Base-by-base conservation (phyloP, 2,888 invertebrate genomes). In the Nowickia ferox region DNA sequence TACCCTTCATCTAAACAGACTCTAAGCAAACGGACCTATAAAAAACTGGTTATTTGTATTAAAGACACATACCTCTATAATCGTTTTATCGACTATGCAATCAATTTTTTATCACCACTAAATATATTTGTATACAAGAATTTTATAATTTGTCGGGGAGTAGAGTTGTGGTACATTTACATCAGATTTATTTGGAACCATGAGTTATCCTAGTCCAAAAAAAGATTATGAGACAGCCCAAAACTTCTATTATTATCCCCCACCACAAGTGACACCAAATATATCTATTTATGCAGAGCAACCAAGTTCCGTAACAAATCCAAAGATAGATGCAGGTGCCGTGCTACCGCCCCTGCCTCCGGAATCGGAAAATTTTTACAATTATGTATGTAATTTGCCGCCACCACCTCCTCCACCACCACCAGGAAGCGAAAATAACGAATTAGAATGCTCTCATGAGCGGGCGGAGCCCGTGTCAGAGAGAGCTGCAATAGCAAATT, bases 221-320 rank as follows among this genome's bases (percentile, higher is more conserved):
- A 75, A 65, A 38, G 69, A 79, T 22, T 69, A 76, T 46, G 80
- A 79, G 0, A 1, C 42, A 9, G 19, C 48, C 1, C 51, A 75
- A n/a, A 85, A 79, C 42, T 81, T 75, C 15, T 78, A 80, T 55
- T 76, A 61, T 8, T 90, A 90, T 88, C 90, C 91, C 38, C 91
- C 91, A 15, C 89, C 91, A 10, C 61, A 74, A 65, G 46, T 84
- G 22, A 53, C 79, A 38, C 22, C 22, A 87, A 89, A 87, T 87
- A 89, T 42, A 87, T 57, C 66, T 87, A 51, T 63, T 15, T 82
- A 83, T 55, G 38, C 38, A n/a, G 11, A 44, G 5, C 53, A 83
- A 30, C 63, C 84, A 13, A 80, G 68, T 51, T 30, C 84, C 17
- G 72, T 40, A 5, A 30, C 80, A 48, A 63, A 19, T 42, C 9